Percentiles rank a stretch among this genome's conserved stretches.
Evolutionary conservation across 2,113 vertebrate genomes (phyloP).

Genomic region (Megatriorchis doriae): DNA sequence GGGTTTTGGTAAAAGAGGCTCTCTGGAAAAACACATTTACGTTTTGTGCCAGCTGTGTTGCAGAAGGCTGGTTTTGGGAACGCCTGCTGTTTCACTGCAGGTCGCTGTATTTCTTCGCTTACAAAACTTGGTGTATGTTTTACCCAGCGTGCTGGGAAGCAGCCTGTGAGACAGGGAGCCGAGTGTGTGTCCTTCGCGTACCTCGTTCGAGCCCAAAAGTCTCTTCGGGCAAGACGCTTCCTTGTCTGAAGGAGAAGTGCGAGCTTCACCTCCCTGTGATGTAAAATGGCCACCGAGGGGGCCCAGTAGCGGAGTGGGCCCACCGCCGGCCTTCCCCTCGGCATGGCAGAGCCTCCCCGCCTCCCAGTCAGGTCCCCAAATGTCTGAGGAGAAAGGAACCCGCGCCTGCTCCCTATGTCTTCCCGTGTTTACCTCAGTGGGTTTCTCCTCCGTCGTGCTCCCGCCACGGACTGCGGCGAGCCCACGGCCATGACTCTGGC

Average conservation of each 20-base stretch:
- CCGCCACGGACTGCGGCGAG: accelerated
- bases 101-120: background rate
- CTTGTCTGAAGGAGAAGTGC: background rate
- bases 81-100: background rate
- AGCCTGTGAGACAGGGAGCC: background rate
- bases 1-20: background rate
- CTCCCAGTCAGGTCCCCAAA: accelerated
- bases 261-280: background rate
- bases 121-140: background rate
- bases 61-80: background rate
- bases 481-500: accelerated
- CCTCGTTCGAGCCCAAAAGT: accelerated
- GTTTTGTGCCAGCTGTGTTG: background rate
- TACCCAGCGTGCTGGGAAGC: accelerated
- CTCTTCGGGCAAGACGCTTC: background rate
- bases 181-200: accelerated
- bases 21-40: background rate
- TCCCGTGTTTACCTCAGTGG: accelerated
- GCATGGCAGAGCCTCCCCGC: accelerated
- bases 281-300: background rate
- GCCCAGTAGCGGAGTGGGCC: background rate
- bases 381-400: background rate
- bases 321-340: accelerated
- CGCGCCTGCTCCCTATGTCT: accelerated
- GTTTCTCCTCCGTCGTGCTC: background rate